Conservation (phyloP, 2,797 vertebrate species). For the Thalassophryne amazonica region DNA sequence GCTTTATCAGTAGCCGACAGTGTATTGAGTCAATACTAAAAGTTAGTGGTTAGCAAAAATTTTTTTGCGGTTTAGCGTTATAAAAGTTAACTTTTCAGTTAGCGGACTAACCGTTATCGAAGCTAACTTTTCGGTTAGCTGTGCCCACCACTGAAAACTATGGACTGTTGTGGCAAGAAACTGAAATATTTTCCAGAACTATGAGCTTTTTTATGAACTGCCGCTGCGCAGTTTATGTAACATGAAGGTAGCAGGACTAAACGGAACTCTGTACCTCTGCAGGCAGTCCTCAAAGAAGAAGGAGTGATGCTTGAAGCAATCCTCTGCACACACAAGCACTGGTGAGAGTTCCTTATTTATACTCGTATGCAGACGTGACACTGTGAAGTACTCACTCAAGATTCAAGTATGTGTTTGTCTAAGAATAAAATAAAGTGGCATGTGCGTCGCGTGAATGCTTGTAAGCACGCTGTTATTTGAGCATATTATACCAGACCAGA, state of each 20-base stretch:
- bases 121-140: too few species aligned
- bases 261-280: conserved; percentile 15
- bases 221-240: conserved; percentile 1
- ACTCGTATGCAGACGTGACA: too few species aligned
- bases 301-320: conserved; percentile 89
- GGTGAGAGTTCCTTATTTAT: conserved; percentile 86
- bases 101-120: too few species aligned
- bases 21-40: too few species aligned
- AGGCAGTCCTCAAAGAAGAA: conserved; percentile 88
- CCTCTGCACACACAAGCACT: conserved; percentile 97
- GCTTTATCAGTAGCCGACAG: too few species aligned
- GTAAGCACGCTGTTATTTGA: neutral
- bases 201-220: neutral
- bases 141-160: too few species aligned
- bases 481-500: neutral
- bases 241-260: neutral
- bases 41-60: too few species aligned
- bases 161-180: neutral
- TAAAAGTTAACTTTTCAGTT: too few species aligned
- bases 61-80: too few species aligned
- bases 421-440: too few species aligned
- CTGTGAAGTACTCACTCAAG: too few species aligned
- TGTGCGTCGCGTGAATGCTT: neutral
- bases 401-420: too few species aligned
- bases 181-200: neutral